A percentile compares a stretch with the other conserved stretches of the same genome.
Evolutionary conservation across 53 echinoderm and acorn worm species (phyloP).

Genomic region (Apostichopus leukothele): DNA sequence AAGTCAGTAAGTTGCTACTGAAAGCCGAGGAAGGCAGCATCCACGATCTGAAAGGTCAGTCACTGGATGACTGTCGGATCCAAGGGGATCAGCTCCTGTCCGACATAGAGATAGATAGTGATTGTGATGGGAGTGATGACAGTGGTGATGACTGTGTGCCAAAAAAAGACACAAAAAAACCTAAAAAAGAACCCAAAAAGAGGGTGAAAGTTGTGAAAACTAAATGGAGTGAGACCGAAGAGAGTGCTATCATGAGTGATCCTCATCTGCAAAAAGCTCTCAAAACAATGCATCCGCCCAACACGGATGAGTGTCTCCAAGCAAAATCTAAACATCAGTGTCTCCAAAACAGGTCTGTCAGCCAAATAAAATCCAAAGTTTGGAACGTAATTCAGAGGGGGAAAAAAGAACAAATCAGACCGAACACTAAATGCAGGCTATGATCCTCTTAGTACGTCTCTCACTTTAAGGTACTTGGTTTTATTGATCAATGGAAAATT

Average conservation of each 20-base stretch:
- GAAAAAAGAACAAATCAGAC: background rate
- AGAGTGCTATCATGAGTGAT: background rate
- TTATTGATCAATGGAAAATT: too few relatives aligned
- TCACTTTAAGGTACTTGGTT: too few relatives aligned
- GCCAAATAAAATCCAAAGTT: constrained; percentile 24
- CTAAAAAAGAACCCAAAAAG: background rate
- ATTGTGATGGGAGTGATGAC: background rate
- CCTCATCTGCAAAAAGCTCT: background rate
- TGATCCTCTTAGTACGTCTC: too few relatives aligned
- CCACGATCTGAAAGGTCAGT: background rate
- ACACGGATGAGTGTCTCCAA: background rate
- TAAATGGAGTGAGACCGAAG: constrained; percentile 20
- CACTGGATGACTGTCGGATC: background rate
- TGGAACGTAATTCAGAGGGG: constrained; percentile 11
- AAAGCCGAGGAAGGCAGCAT: background rate
- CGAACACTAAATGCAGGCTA: background rate
- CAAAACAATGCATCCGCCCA: constrained; percentile 31
- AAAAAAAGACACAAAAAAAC: background rate
- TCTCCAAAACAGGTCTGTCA: constrained; percentile 7
- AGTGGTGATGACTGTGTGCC: background rate
- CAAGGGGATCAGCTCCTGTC: background rate
- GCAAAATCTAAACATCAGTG: constrained; percentile 10
- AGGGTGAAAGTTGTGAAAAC: background rate
- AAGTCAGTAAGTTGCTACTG: background rate
- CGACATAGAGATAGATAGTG: background rate